These are phyloP conservation scores for Lophius americanus DNA, from an alignment of 2,797 vertebrate genomes.

Conservation along the genomic window DNA sequence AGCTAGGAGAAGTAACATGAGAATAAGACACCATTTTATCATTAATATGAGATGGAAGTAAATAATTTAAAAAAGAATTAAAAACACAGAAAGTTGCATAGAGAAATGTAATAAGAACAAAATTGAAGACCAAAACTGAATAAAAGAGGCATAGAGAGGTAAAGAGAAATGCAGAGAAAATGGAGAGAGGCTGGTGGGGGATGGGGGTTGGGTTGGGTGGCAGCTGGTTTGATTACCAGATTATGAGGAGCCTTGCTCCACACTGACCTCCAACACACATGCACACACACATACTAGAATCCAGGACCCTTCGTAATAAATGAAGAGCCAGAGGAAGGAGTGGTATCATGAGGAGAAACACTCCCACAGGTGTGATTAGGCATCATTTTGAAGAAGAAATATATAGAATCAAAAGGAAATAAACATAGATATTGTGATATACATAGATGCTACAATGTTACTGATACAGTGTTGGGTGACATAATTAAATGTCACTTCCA, in stretches of 20 bases:
- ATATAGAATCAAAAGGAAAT: background rate
- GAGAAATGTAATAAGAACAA: background rate
- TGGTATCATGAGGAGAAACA: conserved; percentile 31
- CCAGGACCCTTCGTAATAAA: conserved; percentile 49
- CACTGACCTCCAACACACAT: conserved; percentile 72
- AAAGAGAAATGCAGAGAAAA: conserved; percentile 12
- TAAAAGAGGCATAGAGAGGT: conserved; percentile 7
- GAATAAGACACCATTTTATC: background rate
- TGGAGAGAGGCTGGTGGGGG: conserved; percentile 18
- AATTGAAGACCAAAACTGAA: background rate
- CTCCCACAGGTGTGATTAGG: conserved; percentile 21
- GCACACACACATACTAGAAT: conserved; percentile 41
- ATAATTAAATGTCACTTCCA: conserved; percentile 25
- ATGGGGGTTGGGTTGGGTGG: conserved; percentile 72
- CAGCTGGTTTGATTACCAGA: conserved; percentile 86
- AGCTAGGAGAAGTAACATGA: background rate
- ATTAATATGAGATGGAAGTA: background rate
- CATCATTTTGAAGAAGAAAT: background rate
- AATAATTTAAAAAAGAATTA: background rate
- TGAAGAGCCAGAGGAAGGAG: conserved; percentile 49
- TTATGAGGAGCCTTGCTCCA: conserved; percentile 80
- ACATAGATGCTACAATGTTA: background rate
- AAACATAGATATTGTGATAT: background rate
- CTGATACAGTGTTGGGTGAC: background rate
- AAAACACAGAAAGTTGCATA: background rate